Evolutionary conservation across 2,797 vertebrate species (phyloP), one percentile per base, ranked within the genome.

Genomic region (Hapalemur alaotrensis): DNA sequence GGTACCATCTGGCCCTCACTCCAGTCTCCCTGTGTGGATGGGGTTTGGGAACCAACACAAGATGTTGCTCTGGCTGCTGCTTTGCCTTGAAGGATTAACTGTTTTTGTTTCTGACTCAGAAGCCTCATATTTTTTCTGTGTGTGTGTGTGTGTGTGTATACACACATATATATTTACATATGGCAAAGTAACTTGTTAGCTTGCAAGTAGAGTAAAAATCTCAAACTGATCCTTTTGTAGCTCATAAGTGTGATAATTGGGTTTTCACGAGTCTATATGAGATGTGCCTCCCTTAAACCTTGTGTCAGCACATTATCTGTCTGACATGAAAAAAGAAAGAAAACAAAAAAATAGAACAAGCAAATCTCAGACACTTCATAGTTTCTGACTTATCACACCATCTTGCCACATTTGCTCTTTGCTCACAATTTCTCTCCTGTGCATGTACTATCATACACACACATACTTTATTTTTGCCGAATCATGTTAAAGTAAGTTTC

Each of bases 401-500:
- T 75, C 79, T 69, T 48, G 61, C 38, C 67, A 35, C 38, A 89
- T 75, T 54, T 89, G 75, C 28, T 54, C 73, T 70, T 80, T 50
- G 57, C 70, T 46, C 46, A 82, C 61, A 69, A 52, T 46, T 88
- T 73, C 61, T 61, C 50, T 30, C 28, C 46, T 65, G 32, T 46
- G 12, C 23, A 9, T n/a, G 43, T 41, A 20, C 25, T 54, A 46
- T 50, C 15, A 54, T 14, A 65, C 30, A 76, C 69, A 57, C 59
- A 76, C 69, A 38, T 12, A 83, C 43, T 1, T 41, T 59, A 50
- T 50, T 59, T 89, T 83, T 94, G n/a, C 61, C 76, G 22, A 84
- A 61, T 84, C 41, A 94, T 61, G 69, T 94, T 38, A 91, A 85
- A 79, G 61, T n/a, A 76, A 84, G 54, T 84, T 90, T 85, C 46